phyloP scores from a whole-genome alignment of 2,888 invertebrate genomes.

The Hyposoter dolosus region DNA sequence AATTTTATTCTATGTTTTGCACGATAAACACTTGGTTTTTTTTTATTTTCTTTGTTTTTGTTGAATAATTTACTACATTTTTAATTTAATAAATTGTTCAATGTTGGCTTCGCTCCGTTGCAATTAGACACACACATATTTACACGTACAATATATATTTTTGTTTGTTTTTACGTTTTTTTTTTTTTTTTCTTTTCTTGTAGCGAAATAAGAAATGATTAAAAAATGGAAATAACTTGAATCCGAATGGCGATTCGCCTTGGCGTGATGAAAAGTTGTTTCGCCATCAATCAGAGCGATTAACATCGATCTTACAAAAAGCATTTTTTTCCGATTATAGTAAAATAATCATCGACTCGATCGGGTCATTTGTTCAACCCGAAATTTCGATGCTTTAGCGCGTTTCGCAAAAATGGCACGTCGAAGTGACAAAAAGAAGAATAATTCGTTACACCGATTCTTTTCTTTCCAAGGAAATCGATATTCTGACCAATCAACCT shows the following conservation, averaged over 20 bases:
- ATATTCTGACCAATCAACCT: slow-evolving; percentile 44
- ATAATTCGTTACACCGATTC: not conserved
- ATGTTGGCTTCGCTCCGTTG: slow-evolving; percentile 20
- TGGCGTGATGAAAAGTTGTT: not conserved
- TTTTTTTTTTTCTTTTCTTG: not conserved
- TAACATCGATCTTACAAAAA: not conserved
- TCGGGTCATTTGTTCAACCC: not conserved
- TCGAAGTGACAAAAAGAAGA: not conserved
- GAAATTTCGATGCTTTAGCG: slow-evolving; percentile 3
- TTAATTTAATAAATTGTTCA: slow-evolving; percentile 7
- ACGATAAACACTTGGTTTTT: slow-evolving; percentile 1
- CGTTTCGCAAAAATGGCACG: slow-evolving; percentile 15
- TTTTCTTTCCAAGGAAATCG: slow-evolving; percentile 40
- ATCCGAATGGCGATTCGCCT: not conserved
- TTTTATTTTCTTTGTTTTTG: not conserved
- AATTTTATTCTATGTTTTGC: slow-evolving; percentile 21
- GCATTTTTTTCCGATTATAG: not conserved
- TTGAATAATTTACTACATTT: slow-evolving; percentile 17
- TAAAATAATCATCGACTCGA: not conserved
- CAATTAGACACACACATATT: slow-evolving; percentile 26
- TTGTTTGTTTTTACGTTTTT: not conserved
- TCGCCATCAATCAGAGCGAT: not conserved
- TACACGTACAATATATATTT: slow-evolving; percentile 22
- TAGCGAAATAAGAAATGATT: slow-evolving; percentile 8
- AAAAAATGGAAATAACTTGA: not conserved